These are phyloP conservation scores for Ptychobarbus kaznakovi DNA, from an alignment of 2,797 vertebrate genomes.

Conservation along the genomic window DNA sequence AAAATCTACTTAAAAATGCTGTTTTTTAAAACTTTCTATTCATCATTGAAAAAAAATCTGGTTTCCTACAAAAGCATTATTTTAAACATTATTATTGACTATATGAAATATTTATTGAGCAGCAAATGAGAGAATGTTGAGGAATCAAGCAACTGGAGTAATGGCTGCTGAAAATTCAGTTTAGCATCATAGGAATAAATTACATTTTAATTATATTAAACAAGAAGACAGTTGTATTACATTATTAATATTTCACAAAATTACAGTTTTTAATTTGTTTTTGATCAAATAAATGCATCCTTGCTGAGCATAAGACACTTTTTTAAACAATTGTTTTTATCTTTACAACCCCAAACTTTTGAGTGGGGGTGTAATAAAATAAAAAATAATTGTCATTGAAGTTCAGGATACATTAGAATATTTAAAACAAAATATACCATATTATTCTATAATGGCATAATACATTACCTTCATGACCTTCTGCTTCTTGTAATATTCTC, in stretches of 20 bases:
- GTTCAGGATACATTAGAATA: background rate
- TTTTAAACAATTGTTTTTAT: too few species aligned
- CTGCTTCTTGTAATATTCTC: background rate
- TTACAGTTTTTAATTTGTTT: background rate
- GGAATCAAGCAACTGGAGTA: too few species aligned
- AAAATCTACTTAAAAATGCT: background rate
- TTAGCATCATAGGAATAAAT: background rate
- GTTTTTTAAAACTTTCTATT: background rate
- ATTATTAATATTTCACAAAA: background rate
- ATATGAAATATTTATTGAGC: background rate
- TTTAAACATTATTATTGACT: background rate
- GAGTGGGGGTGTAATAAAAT: background rate
- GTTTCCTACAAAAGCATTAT: background rate
- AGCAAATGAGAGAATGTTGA: background rate
- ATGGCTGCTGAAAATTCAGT: background rate
- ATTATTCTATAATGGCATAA: background rate
- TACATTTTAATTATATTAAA: background rate
- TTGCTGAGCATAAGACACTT: background rate
- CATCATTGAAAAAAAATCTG: background rate
- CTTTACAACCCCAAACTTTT: background rate
- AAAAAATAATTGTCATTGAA: background rate
- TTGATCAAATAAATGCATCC: background rate
- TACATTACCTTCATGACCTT: background rate
- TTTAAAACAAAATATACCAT: background rate
- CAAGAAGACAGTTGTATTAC: background rate